phyloP scores from a whole-genome alignment of 2,888 invertebrate genomes.

The Liposcelis brunnea region DNA sequence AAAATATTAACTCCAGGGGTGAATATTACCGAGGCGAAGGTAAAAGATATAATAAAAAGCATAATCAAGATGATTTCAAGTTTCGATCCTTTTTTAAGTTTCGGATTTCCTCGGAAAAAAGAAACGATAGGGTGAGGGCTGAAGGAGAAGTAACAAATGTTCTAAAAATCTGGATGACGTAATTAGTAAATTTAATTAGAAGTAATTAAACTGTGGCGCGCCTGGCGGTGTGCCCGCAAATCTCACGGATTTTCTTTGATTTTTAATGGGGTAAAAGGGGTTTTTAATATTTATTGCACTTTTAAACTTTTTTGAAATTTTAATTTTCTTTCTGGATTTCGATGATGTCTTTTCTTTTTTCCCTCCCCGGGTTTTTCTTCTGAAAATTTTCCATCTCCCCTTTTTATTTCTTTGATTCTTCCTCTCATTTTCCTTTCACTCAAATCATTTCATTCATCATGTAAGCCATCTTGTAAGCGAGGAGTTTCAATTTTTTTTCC shows the following conservation, averaged over 20 bases:
- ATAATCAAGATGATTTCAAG: conserved; percentile 1
- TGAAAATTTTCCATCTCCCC: not conserved
- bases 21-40: too few species aligned
- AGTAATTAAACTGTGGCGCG: conserved; percentile 9
- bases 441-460: conserved; percentile 7
- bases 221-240: conserved; percentile 9
- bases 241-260: conserved; percentile 10
- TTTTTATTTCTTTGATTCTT: conserved; percentile 3
- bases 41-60: conserved; percentile 7
- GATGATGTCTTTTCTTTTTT: conserved; percentile 8
- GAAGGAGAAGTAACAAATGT: conserved; percentile 7
- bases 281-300: conserved; percentile 9
- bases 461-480: too few species aligned
- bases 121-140: not conserved
- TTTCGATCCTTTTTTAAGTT: not conserved
- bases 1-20: too few species aligned
- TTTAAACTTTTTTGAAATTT: conserved; percentile 9
- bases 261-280: conserved; percentile 10
- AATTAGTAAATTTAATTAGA: conserved; percentile 10
- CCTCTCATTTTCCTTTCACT: conserved; percentile 1
- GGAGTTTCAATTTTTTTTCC: too few species aligned
- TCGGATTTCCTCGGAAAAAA: too few species aligned
- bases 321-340: conserved; percentile 9
- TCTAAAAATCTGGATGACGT: conserved; percentile 8
- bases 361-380: not conserved